A percentile compares a stretch with the other conserved stretches of the same genome.
Evolutionary conservation across 1,140 invertebrate genomes (phyloP).

Genomic region (Batillaria attramentaria): DNA sequence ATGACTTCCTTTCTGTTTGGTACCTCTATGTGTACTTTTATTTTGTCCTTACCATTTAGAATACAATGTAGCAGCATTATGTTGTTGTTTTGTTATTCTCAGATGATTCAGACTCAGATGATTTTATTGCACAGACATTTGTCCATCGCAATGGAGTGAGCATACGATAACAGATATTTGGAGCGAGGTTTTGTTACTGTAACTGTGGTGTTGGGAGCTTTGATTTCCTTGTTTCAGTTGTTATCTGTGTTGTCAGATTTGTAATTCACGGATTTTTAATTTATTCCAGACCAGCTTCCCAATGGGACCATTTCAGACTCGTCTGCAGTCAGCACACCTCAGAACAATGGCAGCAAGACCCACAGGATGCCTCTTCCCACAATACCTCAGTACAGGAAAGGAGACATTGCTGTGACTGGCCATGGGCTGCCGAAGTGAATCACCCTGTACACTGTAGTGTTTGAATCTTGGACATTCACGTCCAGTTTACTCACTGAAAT

Average conservation of each 20-base stretch:
- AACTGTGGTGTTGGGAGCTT: not conserved
- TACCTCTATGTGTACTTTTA: not conserved
- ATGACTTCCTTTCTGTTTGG: not conserved
- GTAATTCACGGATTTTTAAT: slow-evolving; percentile 11
- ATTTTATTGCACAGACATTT: too few relatives aligned
- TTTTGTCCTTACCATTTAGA: too few relatives aligned
- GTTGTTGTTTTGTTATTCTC: too few relatives aligned
- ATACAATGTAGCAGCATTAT: too few relatives aligned
- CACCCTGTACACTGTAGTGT: too few relatives aligned
- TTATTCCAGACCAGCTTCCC: not conserved
- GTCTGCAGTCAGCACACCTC: slow-evolving; percentile 58
- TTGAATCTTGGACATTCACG: too few relatives aligned
- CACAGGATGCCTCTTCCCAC: slow-evolving; percentile 53
- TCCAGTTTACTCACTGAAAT: too few relatives aligned
- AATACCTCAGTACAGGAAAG: slow-evolving; percentile 64
- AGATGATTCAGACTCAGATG: too few relatives aligned
- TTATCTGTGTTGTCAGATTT: not conserved
- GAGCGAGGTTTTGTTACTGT: not conserved
- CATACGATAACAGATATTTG: too few relatives aligned
- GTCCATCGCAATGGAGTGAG: too few relatives aligned
- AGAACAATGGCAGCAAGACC: slow-evolving; percentile 44
- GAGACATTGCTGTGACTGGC: slow-evolving; percentile 66
- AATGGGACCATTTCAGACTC: slow-evolving; percentile 44
- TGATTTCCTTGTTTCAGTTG: slow-evolving; percentile 3
- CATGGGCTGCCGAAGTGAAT: slow-evolving; percentile 47